These are phyloP conservation scores for Python bivittatus DNA, from an alignment of 2,113 vertebrate species.

Conservation along the genomic window DNA sequence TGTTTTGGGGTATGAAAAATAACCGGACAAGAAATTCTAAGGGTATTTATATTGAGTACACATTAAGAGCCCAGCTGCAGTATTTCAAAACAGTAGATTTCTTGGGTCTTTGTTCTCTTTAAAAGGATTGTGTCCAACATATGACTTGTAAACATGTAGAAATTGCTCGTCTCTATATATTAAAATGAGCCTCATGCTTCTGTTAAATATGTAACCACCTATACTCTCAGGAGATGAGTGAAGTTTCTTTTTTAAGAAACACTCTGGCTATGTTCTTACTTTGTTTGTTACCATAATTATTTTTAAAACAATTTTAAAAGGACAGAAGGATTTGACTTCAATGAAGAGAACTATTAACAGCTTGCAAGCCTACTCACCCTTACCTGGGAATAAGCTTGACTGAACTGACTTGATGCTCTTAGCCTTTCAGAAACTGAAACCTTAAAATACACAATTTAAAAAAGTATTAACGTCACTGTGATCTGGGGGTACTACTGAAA, in stretches of 20 bases:
- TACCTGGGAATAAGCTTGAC: neutral
- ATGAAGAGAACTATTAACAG: neutral
- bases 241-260: no score
- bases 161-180: neutral
- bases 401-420: neutral
- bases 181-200: neutral
- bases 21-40: neutral
- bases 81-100: neutral
- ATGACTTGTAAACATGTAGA: neutral
- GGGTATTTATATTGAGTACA: neutral
- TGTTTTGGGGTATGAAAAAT: neutral
- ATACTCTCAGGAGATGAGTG: neutral
- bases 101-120: neutral
- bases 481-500: neutral
- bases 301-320: neutral
- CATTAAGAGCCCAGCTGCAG: neutral
- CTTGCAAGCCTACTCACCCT: neutral
- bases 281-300: neutral
- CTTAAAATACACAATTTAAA: neutral
- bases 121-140: neutral
- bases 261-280: neutral
- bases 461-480: neutral
- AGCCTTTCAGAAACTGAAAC: neutral
- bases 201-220: neutral
- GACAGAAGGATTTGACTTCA: neutral